Conservation (phyloP, 2,888 invertebrate genomes). For the Ariolimax columbianus region DNA sequence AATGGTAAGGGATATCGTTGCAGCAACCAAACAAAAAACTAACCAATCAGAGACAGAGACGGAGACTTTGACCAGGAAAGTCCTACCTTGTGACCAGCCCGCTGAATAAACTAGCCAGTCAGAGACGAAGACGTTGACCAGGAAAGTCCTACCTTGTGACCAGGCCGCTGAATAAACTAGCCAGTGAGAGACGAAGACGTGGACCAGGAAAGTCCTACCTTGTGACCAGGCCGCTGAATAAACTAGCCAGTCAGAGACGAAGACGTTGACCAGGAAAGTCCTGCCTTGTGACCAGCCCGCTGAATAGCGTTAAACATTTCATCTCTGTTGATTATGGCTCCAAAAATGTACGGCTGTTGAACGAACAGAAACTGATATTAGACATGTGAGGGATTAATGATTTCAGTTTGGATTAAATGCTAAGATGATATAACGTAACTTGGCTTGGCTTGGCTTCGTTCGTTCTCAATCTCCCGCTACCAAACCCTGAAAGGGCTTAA, state of each 20-base stretch:
- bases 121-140: slow-evolving; percentile 29
- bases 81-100: slow-evolving; percentile 49
- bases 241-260: neutral
- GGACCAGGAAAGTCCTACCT: slow-evolving; percentile 49
- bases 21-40: no score
- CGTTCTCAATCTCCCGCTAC: no score
- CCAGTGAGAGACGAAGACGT: neutral
- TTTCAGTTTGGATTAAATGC: no score
- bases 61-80: slow-evolving; percentile 34
- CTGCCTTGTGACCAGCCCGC: slow-evolving; percentile 48
- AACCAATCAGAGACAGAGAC: neutral
- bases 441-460: no score
- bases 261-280: slow-evolving; percentile 39
- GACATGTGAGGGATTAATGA: no score
- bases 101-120: slow-evolving; percentile 49
- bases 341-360: slow-evolving; percentile 76
- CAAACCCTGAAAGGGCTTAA: no score
- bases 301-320: slow-evolving; percentile 71
- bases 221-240: slow-evolving; percentile 52
- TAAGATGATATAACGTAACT: no score
- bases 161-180: slow-evolving; percentile 53
- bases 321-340: slow-evolving; percentile 76
- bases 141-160: slow-evolving; percentile 46
- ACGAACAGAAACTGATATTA: neutral
- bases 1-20: no score